phyloP scores from a whole-genome alignment of 2,797 vertebrate genomes.

The Clarias fuscus region DNA sequence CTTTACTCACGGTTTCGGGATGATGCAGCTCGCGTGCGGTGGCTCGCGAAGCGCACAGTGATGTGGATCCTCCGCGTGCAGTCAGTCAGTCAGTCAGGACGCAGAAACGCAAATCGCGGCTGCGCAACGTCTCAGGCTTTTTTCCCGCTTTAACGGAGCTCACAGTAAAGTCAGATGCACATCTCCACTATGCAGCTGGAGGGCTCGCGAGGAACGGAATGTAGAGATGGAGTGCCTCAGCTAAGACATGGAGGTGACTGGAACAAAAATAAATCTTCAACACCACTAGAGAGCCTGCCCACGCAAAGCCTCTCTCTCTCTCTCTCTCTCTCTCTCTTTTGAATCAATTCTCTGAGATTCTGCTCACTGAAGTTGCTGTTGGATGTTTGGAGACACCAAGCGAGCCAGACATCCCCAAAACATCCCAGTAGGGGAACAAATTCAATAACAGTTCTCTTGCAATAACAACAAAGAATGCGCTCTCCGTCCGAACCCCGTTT shows the following conservation, averaged over 20 bases:
- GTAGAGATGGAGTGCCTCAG: neutral
- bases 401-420: neutral
- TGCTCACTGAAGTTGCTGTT: neutral
- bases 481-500: neutral
- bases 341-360: neutral
- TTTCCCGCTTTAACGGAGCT: slow-evolving; percentile 37
- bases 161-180: slow-evolving; percentile 9
- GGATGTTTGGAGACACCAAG: slow-evolving; percentile 13
- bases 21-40: slow-evolving; percentile 7
- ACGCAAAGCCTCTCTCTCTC: neutral
- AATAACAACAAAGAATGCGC: neutral
- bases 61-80: neutral
- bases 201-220: neutral
- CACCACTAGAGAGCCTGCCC: neutral
- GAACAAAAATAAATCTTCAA: neutral
- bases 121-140: slow-evolving; percentile 45
- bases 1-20: slow-evolving; percentile 46
- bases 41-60: slow-evolving; percentile 11
- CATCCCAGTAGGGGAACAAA: no score
- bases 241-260: slow-evolving; percentile 3
- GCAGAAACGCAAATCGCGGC: slow-evolving; percentile 44
- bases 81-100: slow-evolving; percentile 29
- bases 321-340: neutral
- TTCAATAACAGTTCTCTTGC: neutral
- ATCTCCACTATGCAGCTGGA: slow-evolving; percentile 3